Percentiles rank a stretch among this genome's conserved stretches.
phyloP scores from a whole-genome alignment of 2,797 vertebrate genomes.

The Buphagus erythrorhynchus region DNA sequence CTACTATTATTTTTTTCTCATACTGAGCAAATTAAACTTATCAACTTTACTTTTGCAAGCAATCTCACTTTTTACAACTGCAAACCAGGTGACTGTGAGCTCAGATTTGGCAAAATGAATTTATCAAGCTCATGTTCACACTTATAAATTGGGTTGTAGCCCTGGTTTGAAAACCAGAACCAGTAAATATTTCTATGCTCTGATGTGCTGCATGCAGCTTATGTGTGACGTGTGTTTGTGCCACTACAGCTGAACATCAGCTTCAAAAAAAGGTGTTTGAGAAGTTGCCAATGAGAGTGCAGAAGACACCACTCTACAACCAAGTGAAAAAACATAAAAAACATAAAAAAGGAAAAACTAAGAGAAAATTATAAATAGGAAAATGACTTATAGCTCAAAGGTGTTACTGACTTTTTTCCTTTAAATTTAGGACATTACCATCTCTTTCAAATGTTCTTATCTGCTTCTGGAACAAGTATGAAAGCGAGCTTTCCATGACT shows the following conservation, averaged over 20 bases:
- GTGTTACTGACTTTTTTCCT: background rate
- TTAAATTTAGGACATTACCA: background rate
- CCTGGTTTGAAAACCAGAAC: background rate
- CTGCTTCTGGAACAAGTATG: background rate
- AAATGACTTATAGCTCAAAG: background rate
- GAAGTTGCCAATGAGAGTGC: background rate
- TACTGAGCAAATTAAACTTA: background rate
- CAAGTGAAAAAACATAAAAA: background rate
- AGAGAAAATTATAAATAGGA: background rate
- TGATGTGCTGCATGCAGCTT: background rate
- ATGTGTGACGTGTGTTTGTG: fast-evolving
- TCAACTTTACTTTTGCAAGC: background rate
- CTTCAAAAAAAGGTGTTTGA: background rate
- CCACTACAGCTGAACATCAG: background rate
- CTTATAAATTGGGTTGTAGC: background rate
- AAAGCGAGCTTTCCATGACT: background rate
- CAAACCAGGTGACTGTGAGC: background rate
- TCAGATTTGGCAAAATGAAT: background rate
- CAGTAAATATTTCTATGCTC: background rate
- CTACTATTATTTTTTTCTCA: background rate
- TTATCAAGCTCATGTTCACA: fast-evolving
- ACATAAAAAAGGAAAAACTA: background rate
- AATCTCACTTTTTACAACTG: background rate
- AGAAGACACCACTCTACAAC: background rate
- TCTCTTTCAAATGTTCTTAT: background rate